A percentile compares a stretch with the other conserved stretches of the same genome.
Evolutionary conservation across 1,140 invertebrate species (phyloP).

Genomic region (Stenopsyche tienmushanensis): DNA sequence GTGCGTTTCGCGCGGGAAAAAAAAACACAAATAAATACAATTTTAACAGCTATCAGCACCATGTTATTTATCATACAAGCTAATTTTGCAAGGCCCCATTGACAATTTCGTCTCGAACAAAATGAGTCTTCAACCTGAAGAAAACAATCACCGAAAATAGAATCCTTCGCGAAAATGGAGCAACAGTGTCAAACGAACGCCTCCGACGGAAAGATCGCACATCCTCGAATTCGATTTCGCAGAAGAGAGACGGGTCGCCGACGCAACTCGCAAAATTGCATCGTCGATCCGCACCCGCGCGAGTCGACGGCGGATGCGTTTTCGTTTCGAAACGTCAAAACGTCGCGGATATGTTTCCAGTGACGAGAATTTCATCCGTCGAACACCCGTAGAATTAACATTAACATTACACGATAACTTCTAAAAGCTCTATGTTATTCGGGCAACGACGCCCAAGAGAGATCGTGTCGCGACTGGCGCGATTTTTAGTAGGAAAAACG

Average conservation of each 20-base stretch:
- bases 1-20: background rate
- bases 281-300: background rate
- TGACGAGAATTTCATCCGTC: background rate
- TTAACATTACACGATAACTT: conserved; percentile 5
- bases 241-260: no score
- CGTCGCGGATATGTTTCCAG: conserved; percentile 16
- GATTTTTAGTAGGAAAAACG: conserved; percentile 6
- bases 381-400: conserved; percentile 13
- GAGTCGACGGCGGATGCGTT: conserved; percentile 10
- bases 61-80: background rate
- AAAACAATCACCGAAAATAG: background rate
- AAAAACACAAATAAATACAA: conserved; percentile 8
- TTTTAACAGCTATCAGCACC: background rate
- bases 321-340: conserved; percentile 20
- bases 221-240: background rate
- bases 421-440: conserved; percentile 7
- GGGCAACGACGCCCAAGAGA: conserved; percentile 2
- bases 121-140: background rate
- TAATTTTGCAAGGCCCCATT: background rate
- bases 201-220: background rate
- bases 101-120: background rate
- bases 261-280: conserved; percentile 18
- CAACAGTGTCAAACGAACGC: background rate
- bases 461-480: conserved; percentile 13
- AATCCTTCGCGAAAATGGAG: background rate